Base-by-base conservation (phyloP, 2,888 invertebrate genomes). In the Gastracanthus pulcherrimus region DNA sequence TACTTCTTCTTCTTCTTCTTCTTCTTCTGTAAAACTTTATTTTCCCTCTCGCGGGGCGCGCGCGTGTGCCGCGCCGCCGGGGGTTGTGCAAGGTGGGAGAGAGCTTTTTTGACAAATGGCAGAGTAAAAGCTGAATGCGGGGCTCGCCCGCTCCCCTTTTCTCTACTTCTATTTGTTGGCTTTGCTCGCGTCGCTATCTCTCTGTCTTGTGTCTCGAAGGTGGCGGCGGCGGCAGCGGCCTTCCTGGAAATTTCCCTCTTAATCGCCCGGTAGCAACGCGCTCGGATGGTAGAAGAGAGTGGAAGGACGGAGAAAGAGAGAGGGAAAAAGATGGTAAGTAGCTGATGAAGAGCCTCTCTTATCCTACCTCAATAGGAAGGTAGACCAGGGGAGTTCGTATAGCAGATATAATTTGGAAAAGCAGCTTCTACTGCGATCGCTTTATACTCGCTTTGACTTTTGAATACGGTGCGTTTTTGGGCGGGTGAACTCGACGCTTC, bases 91-190 rank as follows among this genome's bases (percentile, higher is more conserved):
- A 41, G 16, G 19, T 6, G 67, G 31, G 36, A 29, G 48, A 60
- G 62, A 62, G 55, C 36, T 71, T 64, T 70, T 72, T 76, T 80
- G 76, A 80, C 64, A 80, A 76, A 76, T 76, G 80, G 80, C 62
- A 51, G 31, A 78, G 51, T 60, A 60, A 69, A 60, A 45, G 60
- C 11, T 19, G 60, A 69, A 41, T 48, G 74, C 41, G 45, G 16
- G 26, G 55, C 55, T 55, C 13, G 23, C 26, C 36, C 51, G 16
- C 41, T 16, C 13, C 19, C 26, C 48, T 62, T 60, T 60, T 41
- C 51, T 58, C 58, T 66, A 13, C 16, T 26, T 41, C 31, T 11
- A 13, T 69, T 48, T 19, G 31, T 29, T 31, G 62, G 62, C 62
- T 62, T 62, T 31, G 34, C 34, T 62, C 62, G 34, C 45, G 51